Evolutionary conservation across 2,113 vertebrate genomes (phyloP).

Genomic region (Macrotis lagotis): DNA sequence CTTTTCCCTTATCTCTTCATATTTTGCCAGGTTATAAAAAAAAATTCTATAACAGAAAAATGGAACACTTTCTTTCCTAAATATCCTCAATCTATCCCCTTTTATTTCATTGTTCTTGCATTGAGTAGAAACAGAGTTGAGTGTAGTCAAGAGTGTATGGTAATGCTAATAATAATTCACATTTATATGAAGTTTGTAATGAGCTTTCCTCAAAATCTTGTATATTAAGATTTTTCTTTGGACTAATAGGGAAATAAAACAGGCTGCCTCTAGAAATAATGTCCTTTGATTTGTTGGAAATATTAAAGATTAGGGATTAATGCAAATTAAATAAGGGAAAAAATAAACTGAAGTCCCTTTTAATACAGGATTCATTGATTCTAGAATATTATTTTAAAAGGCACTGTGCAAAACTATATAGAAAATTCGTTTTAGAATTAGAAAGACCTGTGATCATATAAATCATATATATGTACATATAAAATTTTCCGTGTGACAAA

Average conservation of each 20-base stretch:
- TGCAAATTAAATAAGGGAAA: too few species aligned
- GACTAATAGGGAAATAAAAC: not conserved
- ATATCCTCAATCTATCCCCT: not conserved
- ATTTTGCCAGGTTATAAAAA: not conserved
- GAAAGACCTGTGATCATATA: too few species aligned
- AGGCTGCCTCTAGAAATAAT: not conserved
- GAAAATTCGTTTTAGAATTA: too few species aligned
- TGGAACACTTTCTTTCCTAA: conserved; percentile 4
- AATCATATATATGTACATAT: too few species aligned
- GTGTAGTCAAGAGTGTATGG: not conserved
- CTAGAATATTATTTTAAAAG: not conserved
- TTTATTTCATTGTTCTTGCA: not conserved
- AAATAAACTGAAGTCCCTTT: not conserved
- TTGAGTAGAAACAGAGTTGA: not conserved
- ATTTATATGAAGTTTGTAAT: not conserved
- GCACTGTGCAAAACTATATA: not conserved
- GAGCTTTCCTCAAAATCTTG: not conserved
- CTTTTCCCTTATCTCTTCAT: not conserved
- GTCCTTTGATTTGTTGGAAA: not conserved
- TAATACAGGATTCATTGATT: not conserved
- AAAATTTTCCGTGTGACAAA: too few species aligned
- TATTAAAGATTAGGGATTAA: not conserved
- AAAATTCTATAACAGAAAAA: not conserved
- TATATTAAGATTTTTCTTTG: not conserved
- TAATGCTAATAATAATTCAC: not conserved